Evolutionary conservation across 2,113 vertebrate genomes (phyloP), one percentile per base, ranked within the genome.

Genomic region (Apistogramma diplotaenia): DNA sequence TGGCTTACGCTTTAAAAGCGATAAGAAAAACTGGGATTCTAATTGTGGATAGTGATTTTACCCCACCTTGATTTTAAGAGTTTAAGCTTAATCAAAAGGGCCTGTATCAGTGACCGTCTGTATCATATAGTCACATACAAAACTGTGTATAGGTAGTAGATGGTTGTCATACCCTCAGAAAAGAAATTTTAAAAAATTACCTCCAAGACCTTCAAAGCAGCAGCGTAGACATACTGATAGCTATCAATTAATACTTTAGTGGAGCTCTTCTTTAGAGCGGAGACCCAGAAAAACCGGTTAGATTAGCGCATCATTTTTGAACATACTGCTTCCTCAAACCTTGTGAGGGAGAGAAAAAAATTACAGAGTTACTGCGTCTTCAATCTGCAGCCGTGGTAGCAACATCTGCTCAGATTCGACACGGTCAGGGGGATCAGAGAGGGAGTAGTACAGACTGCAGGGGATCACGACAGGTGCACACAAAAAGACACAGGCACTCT

Each of bases 391-490:
- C 80, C 19, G 35, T 51, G 37, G 82, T 51, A 56, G 81, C 11
- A 25, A 73, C 78, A 81, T 87, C 75, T 87, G 88, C 55, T 84
- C 78, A 72, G 82, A 85, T 78, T 78, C 72, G 84, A 79, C 70
- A 51, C 2, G 27, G 55, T 43, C 46, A 55, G 72, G 56, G 19
- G 33, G 74, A 57, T 77, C 72, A 74, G 82, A 56, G 75, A 70
- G 53, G 40, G 18, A 58, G 73, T 23, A 27, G 59, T 65, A 74
- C 67, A 23, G 79, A 74, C 86, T 31, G 85, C 81, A 65, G 79
- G 78, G 43, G 40, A 59, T 73, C 76, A 81, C 27, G 77, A 91
- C 91, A 92, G 91, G 92, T 94, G 91, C 87, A 72, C 10, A 21
- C n/a, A 70, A 51, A 85, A 33, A 84, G 37, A 84, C 74, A 77